Evolutionary conservation across 1,140 invertebrate genomes (phyloP).

Genomic region (Drosophila sechellia): DNA sequence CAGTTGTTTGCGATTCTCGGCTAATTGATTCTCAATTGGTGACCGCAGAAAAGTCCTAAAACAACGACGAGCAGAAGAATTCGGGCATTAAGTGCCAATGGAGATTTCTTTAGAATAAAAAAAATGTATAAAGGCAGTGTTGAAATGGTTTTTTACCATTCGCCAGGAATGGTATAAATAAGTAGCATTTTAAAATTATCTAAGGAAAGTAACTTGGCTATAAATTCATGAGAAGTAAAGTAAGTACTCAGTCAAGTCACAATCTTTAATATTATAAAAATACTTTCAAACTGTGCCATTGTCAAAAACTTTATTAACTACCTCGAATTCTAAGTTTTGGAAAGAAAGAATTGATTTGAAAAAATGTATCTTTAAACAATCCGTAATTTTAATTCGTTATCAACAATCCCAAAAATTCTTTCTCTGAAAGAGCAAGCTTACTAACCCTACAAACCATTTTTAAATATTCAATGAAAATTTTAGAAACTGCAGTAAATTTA

Average conservation of each 20-base stretch:
- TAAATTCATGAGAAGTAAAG: no score
- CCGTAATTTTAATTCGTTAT: no score
- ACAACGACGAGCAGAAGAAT: not conserved
- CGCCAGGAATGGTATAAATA: no score
- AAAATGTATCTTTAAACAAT: not conserved
- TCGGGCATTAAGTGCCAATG: not conserved
- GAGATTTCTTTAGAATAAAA: not conserved
- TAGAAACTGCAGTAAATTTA: not conserved
- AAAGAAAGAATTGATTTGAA: not conserved
- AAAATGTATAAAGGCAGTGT: not conserved
- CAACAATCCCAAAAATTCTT: no score
- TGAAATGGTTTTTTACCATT: not conserved
- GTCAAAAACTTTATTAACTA: no score
- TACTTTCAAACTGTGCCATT: not conserved
- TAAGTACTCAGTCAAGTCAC: no score
- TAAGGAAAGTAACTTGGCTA: no score
- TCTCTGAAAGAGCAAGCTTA: no score
- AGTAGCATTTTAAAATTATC: no score
- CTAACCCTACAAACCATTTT: no score
- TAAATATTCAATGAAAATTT: not conserved
- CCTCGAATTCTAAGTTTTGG: not conserved
- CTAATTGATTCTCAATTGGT: slow-evolving; percentile 16
- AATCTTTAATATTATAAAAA: no score
- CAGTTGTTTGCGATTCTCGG: slow-evolving; percentile 19
- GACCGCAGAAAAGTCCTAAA: not conserved